Evolutionary conservation across 2,113 vertebrate species (phyloP), one percentile per base, ranked within the genome.

Genomic region (Callionymus lyra): DNA sequence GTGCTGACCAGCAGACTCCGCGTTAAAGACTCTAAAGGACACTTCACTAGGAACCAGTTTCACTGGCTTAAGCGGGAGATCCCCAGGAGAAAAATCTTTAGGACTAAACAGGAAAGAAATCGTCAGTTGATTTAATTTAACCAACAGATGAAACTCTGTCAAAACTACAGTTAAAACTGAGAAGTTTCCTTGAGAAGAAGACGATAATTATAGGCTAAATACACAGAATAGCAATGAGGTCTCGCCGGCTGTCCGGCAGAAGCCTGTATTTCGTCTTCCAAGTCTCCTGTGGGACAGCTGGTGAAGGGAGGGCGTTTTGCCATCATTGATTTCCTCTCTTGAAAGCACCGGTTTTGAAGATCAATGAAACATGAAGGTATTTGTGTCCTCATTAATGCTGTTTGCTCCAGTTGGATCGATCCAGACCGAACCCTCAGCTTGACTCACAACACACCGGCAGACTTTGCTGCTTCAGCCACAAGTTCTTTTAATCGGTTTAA

Each of bases 351-450:
- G 41, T 71, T 66, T 51, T 64, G 46, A 43, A 56, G 68, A 74
- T 80, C 76, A 68, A 74, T 80, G 59, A 43, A 68, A 71, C 63
- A 79, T 63, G 60, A 63, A 71, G 63, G 48, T 75, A 77, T 77
- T 70, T 65, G 69, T 76, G 73, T 77, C 65, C 64, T 74, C 69
- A 62, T 82, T 76, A 82, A 65, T 55, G 47, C 60, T 50, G 70
- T 73, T 77, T 65, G 66, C 53, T 59, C 62, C 21, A 27, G 49
- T 59, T 17, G 12, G 63, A 65, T 73, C 70, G 31, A 77, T 72
- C 54, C 18, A 19, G 36, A 34, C 34, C 34, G 45, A 64, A 47
- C 43, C 31, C 37, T 38, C 50, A 16, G 53, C 53, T 43, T 16
- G 33, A 44, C 45, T 53, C 47, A 50, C 39, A 51, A 31, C 11